These are phyloP conservation scores for Tachycineta bicolor DNA, from an alignment of 2,113 vertebrate species.

Conservation along the genomic window DNA sequence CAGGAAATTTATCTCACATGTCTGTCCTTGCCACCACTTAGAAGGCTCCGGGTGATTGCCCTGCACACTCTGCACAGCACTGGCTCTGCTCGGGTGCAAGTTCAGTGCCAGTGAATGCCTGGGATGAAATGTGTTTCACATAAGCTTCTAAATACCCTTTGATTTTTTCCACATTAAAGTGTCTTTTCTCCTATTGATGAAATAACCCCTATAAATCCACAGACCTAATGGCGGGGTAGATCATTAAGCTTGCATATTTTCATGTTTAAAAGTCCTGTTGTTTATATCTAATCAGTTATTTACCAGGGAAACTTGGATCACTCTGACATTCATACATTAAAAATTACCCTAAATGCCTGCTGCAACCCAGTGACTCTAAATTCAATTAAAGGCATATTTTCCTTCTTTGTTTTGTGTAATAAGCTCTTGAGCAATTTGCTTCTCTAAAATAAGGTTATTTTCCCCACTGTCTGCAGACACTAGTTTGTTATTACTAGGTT, in stretches of 20 bases:
- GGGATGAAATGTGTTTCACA: background rate
- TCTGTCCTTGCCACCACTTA: background rate
- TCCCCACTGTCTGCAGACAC: background rate
- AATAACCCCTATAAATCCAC: constrained; percentile 20
- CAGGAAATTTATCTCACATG: background rate
- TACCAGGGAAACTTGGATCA: constrained; percentile 20
- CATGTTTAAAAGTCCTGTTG: background rate
- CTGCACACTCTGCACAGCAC: accelerated
- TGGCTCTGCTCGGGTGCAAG: background rate
- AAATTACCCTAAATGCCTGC: constrained; percentile 38
- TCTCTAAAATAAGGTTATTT: constrained; percentile 32
- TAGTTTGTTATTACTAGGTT: background rate
- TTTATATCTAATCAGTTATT: constrained; percentile 30
- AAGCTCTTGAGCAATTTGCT: constrained; percentile 31
- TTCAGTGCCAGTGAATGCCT: background rate
- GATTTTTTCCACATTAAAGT: constrained; percentile 38
- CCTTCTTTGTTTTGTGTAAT: constrained; percentile 20
- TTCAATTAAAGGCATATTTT: constrained; percentile 42
- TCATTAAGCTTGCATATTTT: constrained; percentile 38
- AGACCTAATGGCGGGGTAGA: constrained; percentile 12
- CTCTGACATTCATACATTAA: constrained; percentile 28
- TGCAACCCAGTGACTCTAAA: constrained; percentile 17
- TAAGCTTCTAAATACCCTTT: background rate
- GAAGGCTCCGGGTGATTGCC: background rate
- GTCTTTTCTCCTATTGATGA: constrained; percentile 7